Base-by-base conservation (phyloP, 1,140 invertebrate species). In the Lepidostoma basale region DNA sequence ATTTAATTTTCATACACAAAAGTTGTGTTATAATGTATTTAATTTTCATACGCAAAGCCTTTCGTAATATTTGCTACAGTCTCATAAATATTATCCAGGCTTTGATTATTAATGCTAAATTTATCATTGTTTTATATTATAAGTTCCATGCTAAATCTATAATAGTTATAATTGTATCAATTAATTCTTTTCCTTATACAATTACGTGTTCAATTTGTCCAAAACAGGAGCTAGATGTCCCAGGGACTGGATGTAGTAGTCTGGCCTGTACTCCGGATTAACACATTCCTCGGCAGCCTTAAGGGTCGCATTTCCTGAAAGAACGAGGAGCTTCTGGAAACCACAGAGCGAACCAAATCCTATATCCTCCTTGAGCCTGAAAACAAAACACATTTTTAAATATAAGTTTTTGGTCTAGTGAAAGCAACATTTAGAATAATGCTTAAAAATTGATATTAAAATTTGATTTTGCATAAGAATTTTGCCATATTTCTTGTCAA, bases 261-360 rank as follows among this genome's bases (percentile, higher is more conserved):
- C 73, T 10, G 79, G 79, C 60, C 75, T 60, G n/a, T 28, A 36
- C 3, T 12, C 23, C 16, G 49, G 56, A 3, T 68, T 42, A 6
- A 26, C 8, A 16, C 9, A 59, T 4, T 42, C 22, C 8, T 44
- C 8, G 3, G 49, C 26, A 16, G 58, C 42, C 2, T 77, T 72
- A 4, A 77, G 40, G 0, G 66, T 76, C 23, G 76, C 75, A 33
- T 76, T 72, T 12, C 83, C 82, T 26, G 75, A 77, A n/a, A 79
- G 74, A 0, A 83, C 80, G 9, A 81, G 73, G 30, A 83, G 45
- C 1, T 79, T 81, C 62, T 79, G 74, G 49, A 84, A 85, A 22
- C 79, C 78, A 28, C 78, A 81, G n/a, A 76, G 28, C 0, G 74
- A 71, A 0, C 76, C 84, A 45, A 86, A 85, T 39, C 71, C 75